Percentiles rank a stretch among this genome's conserved stretches.
Conservation (phyloP, 2,113 vertebrate genomes). For the Sclerurus mexicanus region DNA sequence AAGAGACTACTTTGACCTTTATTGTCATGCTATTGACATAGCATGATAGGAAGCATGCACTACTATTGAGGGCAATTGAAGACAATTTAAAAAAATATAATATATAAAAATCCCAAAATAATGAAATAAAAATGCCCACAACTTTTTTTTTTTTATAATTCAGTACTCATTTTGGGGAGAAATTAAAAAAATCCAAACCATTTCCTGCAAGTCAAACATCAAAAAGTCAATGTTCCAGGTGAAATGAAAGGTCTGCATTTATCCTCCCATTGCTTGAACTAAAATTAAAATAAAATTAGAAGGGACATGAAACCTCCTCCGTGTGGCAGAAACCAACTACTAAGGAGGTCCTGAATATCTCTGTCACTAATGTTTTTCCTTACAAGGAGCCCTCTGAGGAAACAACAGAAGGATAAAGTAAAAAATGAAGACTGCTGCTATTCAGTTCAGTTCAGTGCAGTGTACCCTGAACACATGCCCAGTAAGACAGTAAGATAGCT, state of each 20-base stretch:
- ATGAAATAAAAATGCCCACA: background rate
- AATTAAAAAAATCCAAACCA: background rate
- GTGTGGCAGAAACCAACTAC: background rate
- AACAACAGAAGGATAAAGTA: background rate
- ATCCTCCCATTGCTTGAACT: background rate
- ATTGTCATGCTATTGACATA: background rate
- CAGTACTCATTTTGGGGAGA: background rate
- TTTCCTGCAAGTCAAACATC: background rate
- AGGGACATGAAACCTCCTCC: background rate
- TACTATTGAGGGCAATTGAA: background rate
- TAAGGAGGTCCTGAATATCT: background rate
- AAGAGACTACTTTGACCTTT: background rate
- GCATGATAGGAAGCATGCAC: background rate
- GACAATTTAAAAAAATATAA: background rate
- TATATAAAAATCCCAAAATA: background rate
- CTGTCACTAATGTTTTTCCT: background rate
- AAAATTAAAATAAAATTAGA: constrained; percentile 16
- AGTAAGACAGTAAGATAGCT: background rate
- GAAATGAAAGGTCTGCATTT: background rate
- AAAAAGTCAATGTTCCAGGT: background rate
- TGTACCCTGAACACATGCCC: background rate
- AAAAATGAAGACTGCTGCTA: background rate
- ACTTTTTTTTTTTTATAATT: background rate
- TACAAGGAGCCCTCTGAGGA: background rate
- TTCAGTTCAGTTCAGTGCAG: background rate